Evolutionary conservation across 2,888 invertebrate species (phyloP).

Genomic region (Dione vanillae): DNA sequence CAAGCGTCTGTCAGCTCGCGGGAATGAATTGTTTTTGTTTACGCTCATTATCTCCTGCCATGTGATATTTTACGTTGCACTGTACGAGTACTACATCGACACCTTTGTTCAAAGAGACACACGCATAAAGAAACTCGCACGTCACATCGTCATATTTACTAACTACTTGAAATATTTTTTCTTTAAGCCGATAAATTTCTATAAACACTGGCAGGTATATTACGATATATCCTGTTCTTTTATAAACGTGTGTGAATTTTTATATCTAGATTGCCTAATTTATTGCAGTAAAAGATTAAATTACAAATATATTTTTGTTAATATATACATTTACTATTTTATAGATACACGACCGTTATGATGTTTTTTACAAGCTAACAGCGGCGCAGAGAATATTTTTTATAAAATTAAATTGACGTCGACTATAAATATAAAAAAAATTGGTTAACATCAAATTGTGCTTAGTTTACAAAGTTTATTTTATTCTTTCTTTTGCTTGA

Average conservation of each 20-base stretch:
- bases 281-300: not conserved
- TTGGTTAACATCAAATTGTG: no score
- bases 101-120: constrained; percentile 29
- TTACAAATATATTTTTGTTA: constrained; percentile 9
- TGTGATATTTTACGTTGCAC: constrained; percentile 53
- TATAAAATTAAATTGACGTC: no score
- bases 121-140: not conserved
- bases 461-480: no score
- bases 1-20: constrained; percentile 41
- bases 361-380: not conserved
- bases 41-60: constrained; percentile 63
- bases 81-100: constrained; percentile 44
- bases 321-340: constrained; percentile 3
- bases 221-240: not conserved
- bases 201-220: not conserved
- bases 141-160: not conserved
- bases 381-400: no score
- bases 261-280: constrained; percentile 1
- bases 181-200: not conserved
- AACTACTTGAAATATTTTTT: not conserved
- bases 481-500: no score
- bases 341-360: not conserved
- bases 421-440: no score
- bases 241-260: not conserved
- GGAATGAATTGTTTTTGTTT: constrained; percentile 58